phyloP scores from a whole-genome alignment of 2,888 invertebrate genomes.

The Synergus laeviventris region DNA sequence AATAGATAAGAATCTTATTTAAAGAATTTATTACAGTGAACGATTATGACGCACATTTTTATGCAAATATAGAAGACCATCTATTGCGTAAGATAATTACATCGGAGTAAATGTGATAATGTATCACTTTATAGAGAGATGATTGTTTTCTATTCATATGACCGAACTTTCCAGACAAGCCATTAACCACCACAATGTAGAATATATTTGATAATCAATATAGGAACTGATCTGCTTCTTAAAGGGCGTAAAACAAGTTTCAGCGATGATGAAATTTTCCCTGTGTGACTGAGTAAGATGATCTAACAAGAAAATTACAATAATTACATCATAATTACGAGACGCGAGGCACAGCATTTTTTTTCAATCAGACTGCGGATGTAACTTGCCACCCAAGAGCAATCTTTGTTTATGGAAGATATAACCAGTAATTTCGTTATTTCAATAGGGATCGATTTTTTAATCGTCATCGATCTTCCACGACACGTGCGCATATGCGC shows the following conservation, averaged over 20 bases:
- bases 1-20: background rate
- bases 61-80: background rate
- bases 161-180: slow-evolving; percentile 40
- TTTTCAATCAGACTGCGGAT: background rate
- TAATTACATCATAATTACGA: background rate
- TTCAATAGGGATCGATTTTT: slow-evolving; percentile 7
- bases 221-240: background rate
- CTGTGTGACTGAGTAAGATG: background rate
- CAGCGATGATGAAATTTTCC: background rate
- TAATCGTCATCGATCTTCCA: slow-evolving; percentile 3
- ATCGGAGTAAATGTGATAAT: background rate
- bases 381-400: background rate
- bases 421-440: background rate
- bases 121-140: background rate
- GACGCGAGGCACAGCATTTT: background rate
- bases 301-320: background rate
- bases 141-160: too few relatives aligned
- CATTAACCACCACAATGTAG: too few relatives aligned
- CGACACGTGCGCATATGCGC: slow-evolving; percentile 41
- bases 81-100: background rate
- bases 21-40: background rate
- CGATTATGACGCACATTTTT: background rate
- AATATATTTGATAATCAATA: background rate
- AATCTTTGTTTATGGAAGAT: background rate
- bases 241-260: background rate